Percentiles rank a stretch among this genome's conserved stretches.
phyloP scores from a whole-genome alignment of 2,797 vertebrate species.

The Cynodonichthys magdalenae region DNA sequence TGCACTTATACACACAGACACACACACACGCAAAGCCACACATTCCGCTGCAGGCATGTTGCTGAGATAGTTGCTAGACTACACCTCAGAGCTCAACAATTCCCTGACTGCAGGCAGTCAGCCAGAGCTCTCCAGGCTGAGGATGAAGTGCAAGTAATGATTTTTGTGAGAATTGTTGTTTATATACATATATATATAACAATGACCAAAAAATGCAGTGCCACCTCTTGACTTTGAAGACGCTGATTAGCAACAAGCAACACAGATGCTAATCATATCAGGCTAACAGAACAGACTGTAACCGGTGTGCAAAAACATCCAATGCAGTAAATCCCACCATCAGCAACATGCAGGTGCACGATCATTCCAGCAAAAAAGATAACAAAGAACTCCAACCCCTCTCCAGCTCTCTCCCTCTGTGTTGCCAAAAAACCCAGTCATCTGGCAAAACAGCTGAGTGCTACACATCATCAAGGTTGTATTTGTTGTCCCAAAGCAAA shows the following conservation, averaged over 20 bases:
- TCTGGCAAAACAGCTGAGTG: constrained; percentile 79
- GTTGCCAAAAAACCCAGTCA: constrained; percentile 64
- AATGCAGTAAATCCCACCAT: constrained; percentile 61
- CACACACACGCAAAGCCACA: not conserved
- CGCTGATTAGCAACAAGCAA: constrained; percentile 19
- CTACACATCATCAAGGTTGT: constrained; percentile 61
- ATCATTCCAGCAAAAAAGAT: constrained; percentile 74
- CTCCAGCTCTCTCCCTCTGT: constrained; percentile 19
- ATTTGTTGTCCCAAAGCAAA: constrained; percentile 55
- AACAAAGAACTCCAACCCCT: constrained; percentile 59
- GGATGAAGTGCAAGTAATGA: constrained; percentile 40
- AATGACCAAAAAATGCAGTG: constrained; percentile 22
- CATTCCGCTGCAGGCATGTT: constrained; percentile 30
- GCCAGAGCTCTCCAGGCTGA: constrained; percentile 41
- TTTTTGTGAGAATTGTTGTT: constrained; percentile 34
- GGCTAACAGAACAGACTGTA: constrained; percentile 19
- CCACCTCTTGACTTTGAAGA: constrained; percentile 14
- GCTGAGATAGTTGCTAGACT: constrained; percentile 34
- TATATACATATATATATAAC: constrained; percentile 13
- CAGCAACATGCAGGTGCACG: constrained; percentile 74
- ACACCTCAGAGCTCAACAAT: constrained; percentile 59
- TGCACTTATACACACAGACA: not conserved
- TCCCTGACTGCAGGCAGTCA: constrained; percentile 48
- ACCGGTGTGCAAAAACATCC: not conserved
- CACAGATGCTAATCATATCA: constrained; percentile 15